Evolutionary conservation across 2,888 invertebrate species (phyloP), one percentile per base, ranked within the genome.

Genomic region (Nomada hirtipes): DNA sequence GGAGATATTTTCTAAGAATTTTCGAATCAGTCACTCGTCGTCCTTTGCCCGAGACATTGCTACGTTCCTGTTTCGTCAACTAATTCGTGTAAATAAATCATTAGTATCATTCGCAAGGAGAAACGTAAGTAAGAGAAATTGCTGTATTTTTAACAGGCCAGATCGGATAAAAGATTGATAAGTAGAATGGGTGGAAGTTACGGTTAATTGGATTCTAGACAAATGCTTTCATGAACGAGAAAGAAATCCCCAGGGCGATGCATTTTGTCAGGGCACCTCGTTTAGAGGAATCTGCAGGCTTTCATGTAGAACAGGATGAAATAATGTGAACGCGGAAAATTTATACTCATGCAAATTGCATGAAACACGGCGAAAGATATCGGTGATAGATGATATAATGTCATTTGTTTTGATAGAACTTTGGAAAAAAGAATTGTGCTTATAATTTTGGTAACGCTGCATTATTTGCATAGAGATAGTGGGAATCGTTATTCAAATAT

Each of bases 301-400:
- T 57, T 57, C 9, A 47, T 13, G 57, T 0, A 57, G 44, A 26
- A 57, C 44, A 4, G n/a, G 15, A 7, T 9, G 57, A 26, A 23
- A 57, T n/a, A 57, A 26, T 44, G 0, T 47, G 23, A 23, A 57
- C 42, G 13, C 13, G 11, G 57, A 44, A 42, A 47, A 69, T 69
- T 69, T 26, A 57, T 57, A 44, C 44, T 69, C 68, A 13, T 44
- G 52, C 26, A 65, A 65, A 65, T 52, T 65, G 65, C 65, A 65
- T 52, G 65, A 65, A 65, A 65, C 13, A 11, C n/a, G 2, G 42
- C 4, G 36, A n/a, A 1, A 57, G 2, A 44, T 26, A n/a, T 26
- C 13, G n/a, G n/a, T 7, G 68, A 44, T 69, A 42, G 57, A 57
- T 57, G 36, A 13, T n/a, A 2, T 11, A 57, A 44, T 3, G 57